Evolutionary conservation across 2,888 invertebrate species (phyloP).

Genomic region (Pachydiplax longipennis): DNA sequence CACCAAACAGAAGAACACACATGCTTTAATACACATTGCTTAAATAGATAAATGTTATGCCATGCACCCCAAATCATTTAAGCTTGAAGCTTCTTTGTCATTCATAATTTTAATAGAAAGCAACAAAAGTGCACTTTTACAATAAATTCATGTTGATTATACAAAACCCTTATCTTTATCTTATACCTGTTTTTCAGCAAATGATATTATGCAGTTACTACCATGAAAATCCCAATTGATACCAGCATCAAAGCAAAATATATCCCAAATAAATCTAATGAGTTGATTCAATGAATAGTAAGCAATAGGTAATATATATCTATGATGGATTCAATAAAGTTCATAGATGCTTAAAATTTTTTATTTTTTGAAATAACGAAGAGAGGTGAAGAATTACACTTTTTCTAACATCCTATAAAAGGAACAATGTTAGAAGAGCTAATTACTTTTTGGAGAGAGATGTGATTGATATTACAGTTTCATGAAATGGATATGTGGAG

Average conservation of each 20-base stretch:
- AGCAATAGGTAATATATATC: neutral
- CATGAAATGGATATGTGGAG: too few species aligned
- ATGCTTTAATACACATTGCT: conserved; percentile 1
- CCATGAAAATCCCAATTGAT: too few species aligned
- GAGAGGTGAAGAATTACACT: too few species aligned
- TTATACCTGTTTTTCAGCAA: too few species aligned
- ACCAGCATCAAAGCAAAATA: too few species aligned
- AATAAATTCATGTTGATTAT: neutral
- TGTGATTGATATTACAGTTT: too few species aligned
- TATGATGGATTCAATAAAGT: neutral
- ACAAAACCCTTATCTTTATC: neutral
- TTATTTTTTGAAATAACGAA: neutral
- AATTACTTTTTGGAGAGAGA: too few species aligned
- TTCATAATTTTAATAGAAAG: neutral
- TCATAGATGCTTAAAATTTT: neutral
- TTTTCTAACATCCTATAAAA: too few species aligned
- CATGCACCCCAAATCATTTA: conserved; percentile 27
- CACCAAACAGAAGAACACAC: conserved; percentile 12
- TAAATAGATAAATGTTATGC: neutral
- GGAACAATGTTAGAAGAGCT: too few species aligned
- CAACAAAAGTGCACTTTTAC: neutral
- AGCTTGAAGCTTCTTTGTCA: neutral
- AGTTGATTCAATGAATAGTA: too few species aligned
- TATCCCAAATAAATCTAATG: too few species aligned
- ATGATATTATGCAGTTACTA: too few species aligned